These are phyloP conservation scores for Anhinga rufa DNA, from an alignment of 2,113 vertebrate species.

Conservation along the genomic window DNA sequence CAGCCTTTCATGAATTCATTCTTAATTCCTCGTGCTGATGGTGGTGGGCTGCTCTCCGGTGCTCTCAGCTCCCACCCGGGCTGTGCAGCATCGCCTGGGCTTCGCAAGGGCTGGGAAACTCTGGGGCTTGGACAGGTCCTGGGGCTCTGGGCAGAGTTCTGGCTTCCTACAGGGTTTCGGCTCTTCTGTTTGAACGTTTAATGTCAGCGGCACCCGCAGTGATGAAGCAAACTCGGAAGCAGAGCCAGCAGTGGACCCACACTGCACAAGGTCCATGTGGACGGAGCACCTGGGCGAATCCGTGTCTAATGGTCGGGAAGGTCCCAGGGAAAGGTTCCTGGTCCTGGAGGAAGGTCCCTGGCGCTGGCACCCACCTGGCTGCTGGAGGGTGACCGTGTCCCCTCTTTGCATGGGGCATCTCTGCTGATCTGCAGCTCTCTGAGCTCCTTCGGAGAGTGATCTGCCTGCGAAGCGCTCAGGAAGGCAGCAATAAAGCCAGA, in stretches of 20 bases:
- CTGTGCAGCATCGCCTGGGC: not conserved
- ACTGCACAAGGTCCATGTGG: accelerated
- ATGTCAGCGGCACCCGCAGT: accelerated
- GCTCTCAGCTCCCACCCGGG: not conserved
- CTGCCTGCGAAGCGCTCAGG: not conserved
- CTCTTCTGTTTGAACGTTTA: accelerated
- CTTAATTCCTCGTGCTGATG: not conserved
- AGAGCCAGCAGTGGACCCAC: accelerated
- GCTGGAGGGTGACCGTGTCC: not conserved
- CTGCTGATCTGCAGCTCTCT: not conserved
- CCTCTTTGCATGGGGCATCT: not conserved
- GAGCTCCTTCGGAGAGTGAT: not conserved
- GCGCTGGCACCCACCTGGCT: not conserved
- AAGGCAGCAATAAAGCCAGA: not conserved
- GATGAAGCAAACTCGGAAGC: not conserved
- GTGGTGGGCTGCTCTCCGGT: not conserved
- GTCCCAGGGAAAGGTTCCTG: not conserved
- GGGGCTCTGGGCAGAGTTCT: not conserved
- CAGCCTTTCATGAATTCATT: not conserved
- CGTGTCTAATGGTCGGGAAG: not conserved
- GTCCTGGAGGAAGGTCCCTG: not conserved
- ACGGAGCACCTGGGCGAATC: not conserved
- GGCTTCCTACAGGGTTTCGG: not conserved
- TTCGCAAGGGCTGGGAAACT: not conserved
- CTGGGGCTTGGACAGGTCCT: no score